Percentiles rank a stretch among this genome's conserved stretches.
These are phyloP conservation scores for Parauchenoglanis punctatus DNA, from an alignment of 2,797 vertebrate species.

Conservation along the genomic window DNA sequence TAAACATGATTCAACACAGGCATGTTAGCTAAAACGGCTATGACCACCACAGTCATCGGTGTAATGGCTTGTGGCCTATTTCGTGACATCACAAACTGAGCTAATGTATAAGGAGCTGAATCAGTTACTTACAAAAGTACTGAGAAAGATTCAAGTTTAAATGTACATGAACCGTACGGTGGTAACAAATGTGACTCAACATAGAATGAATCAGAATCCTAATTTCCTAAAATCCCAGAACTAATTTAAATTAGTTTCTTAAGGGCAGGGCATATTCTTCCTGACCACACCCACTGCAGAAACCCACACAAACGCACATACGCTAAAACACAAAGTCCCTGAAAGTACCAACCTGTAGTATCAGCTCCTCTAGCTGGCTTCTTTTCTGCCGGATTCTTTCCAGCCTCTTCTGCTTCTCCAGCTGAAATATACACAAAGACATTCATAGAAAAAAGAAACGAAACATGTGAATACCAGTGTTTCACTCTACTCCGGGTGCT, in stretches of 20 bases:
- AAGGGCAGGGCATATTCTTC: neutral
- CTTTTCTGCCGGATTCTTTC: constrained; percentile 86
- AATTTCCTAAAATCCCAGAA: too few species aligned
- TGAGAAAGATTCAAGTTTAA: neutral
- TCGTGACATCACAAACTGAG: neutral
- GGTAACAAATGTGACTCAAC: neutral
- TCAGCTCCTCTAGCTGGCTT: constrained; percentile 83
- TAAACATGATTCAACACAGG: neutral
- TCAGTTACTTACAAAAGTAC: neutral
- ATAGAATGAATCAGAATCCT: neutral
- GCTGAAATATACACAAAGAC: constrained; percentile 66
- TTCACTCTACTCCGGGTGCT: neutral
- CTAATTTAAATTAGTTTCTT: neutral
- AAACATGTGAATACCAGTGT: neutral
- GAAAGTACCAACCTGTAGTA: constrained; percentile 79
- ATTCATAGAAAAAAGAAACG: neutral
- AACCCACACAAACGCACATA: neutral
- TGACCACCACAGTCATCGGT: neutral
- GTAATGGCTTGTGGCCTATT: too few species aligned
- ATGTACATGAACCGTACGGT: neutral
- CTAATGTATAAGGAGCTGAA: neutral
- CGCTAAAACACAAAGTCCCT: neutral
- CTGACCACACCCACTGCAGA: neutral
- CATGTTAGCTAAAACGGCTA: neutral
- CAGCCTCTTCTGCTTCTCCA: constrained; percentile 85